phyloP scores from a whole-genome alignment of 2,113 vertebrate genomes.

The Pygoscelis adeliae region DNA sequence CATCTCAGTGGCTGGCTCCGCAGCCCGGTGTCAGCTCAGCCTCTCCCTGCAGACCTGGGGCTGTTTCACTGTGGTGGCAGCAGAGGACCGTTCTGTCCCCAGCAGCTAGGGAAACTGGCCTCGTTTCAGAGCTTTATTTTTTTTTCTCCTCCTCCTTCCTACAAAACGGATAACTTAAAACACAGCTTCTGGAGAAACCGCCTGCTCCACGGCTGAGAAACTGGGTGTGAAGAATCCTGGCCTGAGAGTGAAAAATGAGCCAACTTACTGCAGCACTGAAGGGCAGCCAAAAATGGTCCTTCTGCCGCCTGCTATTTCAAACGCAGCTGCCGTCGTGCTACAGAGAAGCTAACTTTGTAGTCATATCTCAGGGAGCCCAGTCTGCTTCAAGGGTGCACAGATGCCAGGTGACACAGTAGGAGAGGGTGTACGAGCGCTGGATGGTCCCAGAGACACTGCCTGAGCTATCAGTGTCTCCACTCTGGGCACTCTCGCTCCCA shows the following conservation, averaged over 20 bases:
- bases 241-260: neutral
- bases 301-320: neutral
- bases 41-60: fast-evolving
- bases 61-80: fast-evolving
- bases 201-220: neutral
- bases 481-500: neutral
- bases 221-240: neutral
- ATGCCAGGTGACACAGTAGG: neutral
- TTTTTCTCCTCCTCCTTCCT: neutral
- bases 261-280: neutral
- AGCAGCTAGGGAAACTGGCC: neutral
- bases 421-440: neutral
- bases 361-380: neutral
- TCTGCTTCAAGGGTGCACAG: neutral
- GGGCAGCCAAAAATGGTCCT: neutral
- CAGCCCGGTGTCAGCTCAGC: neutral
- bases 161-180: neutral
- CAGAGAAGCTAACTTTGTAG: neutral
- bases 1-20: neutral
- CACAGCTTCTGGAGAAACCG: neutral
- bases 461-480: fast-evolving
- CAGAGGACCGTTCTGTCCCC: neutral
- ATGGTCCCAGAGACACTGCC: neutral
- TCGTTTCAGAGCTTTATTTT: neutral
- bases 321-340: fast-evolving